Evolutionary conservation across 64 coral and sea anemone species (phyloP).

Genomic region (Porites australiensis): DNA sequence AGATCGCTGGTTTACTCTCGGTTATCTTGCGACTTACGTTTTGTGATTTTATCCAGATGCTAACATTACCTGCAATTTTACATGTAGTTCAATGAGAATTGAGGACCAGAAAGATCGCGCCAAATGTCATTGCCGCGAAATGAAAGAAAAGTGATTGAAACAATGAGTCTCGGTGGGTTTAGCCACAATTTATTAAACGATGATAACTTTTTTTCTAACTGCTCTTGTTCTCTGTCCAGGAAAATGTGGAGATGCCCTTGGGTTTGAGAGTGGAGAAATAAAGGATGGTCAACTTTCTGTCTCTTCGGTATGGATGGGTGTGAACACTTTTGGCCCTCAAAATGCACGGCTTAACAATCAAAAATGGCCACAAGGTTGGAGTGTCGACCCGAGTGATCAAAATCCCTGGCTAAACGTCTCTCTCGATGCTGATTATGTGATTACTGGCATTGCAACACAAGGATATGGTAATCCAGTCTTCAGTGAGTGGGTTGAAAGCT

Average conservation of each 20-base stretch:
- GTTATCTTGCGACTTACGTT: too few relatives aligned
- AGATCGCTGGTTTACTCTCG: too few relatives aligned
- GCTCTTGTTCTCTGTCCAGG: background rate
- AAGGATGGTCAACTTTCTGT: conserved; percentile 52
- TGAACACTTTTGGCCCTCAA: conserved; percentile 41
- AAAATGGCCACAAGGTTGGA: conserved; percentile 71
- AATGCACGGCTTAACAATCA: conserved; percentile 49
- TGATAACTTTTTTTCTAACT: too few relatives aligned
- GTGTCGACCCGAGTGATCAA: conserved; percentile 53
- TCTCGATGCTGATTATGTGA: conserved; percentile 30
- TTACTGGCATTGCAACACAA: conserved; percentile 69
- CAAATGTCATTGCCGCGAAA: too few relatives aligned
- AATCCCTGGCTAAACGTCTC: conserved; percentile 71
- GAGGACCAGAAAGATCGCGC: too few relatives aligned
- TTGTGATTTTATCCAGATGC: too few relatives aligned
- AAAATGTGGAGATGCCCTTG: conserved; percentile 55
- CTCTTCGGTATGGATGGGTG: conserved; percentile 54
- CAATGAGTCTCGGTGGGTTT: too few relatives aligned
- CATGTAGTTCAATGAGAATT: too few relatives aligned
- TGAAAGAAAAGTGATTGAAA: too few relatives aligned
- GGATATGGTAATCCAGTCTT: conserved; percentile 60
- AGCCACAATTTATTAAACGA: background rate
- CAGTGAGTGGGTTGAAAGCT: conserved; percentile 66
- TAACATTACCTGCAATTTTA: too few relatives aligned
- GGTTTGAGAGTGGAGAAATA: conserved; percentile 35